phyloP scores from a whole-genome alignment of 2,797 vertebrate genomes.

The Varecia variegata region DNA sequence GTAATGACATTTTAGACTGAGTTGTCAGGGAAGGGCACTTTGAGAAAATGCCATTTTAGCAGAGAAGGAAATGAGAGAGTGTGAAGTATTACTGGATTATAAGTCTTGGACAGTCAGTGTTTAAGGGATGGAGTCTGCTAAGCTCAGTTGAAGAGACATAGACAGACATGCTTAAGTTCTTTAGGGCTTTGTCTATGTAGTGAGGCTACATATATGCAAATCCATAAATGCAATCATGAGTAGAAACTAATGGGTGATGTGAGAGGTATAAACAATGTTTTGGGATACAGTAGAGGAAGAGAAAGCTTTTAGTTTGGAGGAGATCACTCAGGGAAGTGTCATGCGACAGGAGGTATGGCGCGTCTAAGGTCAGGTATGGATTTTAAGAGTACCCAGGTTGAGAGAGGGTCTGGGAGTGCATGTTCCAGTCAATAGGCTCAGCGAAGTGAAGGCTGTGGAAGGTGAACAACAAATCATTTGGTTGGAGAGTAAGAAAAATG shows the following conservation, averaged over 20 bases:
- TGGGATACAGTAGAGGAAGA: not conserved
- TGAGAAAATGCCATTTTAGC: not conserved
- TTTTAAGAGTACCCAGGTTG: not conserved
- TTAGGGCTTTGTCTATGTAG: not conserved
- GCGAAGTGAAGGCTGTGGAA: accelerated
- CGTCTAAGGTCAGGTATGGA: not conserved
- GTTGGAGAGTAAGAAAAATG: not conserved
- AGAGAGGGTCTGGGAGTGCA: not conserved
- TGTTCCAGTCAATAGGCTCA: not conserved
- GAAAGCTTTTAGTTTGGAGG: not conserved
- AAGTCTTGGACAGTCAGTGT: accelerated
- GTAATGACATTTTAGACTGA: not conserved
- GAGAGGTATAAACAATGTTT: not conserved
- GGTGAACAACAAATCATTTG: not conserved
- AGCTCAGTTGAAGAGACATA: not conserved
- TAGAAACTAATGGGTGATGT: not conserved
- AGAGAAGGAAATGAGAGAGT: not conserved
- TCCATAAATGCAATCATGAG: not conserved
- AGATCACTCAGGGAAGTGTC: not conserved
- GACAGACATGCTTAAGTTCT: not conserved
- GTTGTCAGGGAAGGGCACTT: not conserved
- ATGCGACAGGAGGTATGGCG: not conserved
- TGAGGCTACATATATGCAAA: not conserved
- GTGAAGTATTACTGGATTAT: not conserved
- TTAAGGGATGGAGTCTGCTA: not conserved